Evolutionary conservation across 1,140 invertebrate species (phyloP), one percentile per base, ranked within the genome.

Genomic region (Sesamia nonagrioides): DNA sequence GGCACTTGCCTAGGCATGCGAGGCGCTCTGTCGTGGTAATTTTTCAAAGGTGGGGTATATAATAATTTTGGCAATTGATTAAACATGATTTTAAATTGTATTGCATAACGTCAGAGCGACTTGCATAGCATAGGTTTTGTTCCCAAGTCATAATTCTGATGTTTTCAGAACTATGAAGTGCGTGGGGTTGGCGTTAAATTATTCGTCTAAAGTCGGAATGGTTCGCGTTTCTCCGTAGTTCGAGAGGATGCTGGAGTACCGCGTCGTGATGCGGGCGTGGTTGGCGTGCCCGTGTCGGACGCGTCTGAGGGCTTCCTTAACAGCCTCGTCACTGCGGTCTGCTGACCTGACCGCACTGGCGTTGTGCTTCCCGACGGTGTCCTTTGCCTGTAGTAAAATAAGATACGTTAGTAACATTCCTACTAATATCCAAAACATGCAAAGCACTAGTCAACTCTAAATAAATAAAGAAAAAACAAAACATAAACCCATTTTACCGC

Each of bases 301-400:
- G 96, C 96, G 80, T 96, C 96, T 2, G 97, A 97, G 48, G 96
- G 94, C 89, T 96, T 96, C 50, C 96, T 91, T 21, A 96, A 88
- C n/a, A 97, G 86, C 81, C 96, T 96, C 37, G 96, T 95, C n/a
- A 95, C 95, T 9, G 96, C 96, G 8, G 96, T 96, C 80, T 94
- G 91, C 83, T 95, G 95, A 8, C 96, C 96, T 18, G 96, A 94
- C 9, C 96, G 95, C 77, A 97, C 95, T 45, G 97, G 96, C 1
- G 97, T 97, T 74, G 96, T 96, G 42, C 96, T 96, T 21, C 96
- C 96, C 1, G 97, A 97, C 50, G 97, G 96, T 85, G 97, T 97
- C 92, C 96, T 95, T 91, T 96, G 96, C 90, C 97, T 96, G 89
- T 80, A 72, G 87, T 77, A 77, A 80, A 73, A 76, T 66, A 40